These are phyloP conservation scores for Chlorocebus sabaeus DNA, from an alignment of 2,113 vertebrate genomes.

Conservation along the genomic window DNA sequence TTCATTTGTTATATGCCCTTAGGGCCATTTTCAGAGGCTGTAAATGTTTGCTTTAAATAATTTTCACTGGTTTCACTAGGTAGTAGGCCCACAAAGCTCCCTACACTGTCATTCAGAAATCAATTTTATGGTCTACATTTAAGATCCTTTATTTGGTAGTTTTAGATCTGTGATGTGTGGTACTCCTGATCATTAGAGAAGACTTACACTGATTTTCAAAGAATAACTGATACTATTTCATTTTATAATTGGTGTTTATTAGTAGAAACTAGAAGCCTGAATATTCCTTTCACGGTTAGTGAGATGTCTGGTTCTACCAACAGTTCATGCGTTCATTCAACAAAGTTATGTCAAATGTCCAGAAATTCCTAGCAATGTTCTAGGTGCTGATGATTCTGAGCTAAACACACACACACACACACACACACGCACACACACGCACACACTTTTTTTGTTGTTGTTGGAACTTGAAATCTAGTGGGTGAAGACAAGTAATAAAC, in stretches of 20 bases:
- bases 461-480: neutral
- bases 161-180: neutral
- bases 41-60: neutral
- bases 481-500: neutral
- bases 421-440: too few species aligned
- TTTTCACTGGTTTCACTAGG: neutral
- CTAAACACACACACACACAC: neutral
- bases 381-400: neutral
- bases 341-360: neutral
- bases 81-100: neutral
- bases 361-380: neutral
- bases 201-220: neutral
- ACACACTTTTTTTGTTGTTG: neutral
- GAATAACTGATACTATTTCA: neutral
- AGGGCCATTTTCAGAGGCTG: neutral
- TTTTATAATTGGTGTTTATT: neutral
- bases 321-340: neutral
- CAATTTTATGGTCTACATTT: neutral
- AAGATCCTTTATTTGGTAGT: neutral
- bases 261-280: neutral
- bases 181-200: neutral
- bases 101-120: neutral
- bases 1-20: neutral
- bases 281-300: neutral
- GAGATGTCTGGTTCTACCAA: neutral